phyloP scores from a whole-genome alignment of 2,113 vertebrate genomes.

The Phalacrocorax aristotelis region DNA sequence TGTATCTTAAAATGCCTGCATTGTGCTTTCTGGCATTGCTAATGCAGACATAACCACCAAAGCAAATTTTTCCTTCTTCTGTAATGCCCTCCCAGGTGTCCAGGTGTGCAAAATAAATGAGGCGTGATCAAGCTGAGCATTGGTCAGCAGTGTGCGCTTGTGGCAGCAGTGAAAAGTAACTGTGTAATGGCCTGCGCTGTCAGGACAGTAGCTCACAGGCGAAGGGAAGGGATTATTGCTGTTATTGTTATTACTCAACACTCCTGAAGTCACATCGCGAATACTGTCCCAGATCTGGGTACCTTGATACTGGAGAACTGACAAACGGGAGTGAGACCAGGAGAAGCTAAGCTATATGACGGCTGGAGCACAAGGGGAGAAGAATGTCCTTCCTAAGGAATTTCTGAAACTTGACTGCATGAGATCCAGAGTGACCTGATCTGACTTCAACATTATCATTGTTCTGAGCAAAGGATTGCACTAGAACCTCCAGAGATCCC shows the following conservation, averaged over 20 bases:
- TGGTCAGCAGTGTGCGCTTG: background rate
- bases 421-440: background rate
- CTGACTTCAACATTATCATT: background rate
- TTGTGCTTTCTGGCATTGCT: background rate
- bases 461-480: background rate
- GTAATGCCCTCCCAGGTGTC: background rate
- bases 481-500: background rate
- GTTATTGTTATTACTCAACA: background rate
- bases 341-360: background rate
- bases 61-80: background rate
- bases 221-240: background rate
- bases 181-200: background rate
- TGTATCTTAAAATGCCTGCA: background rate
- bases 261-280: background rate
- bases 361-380: background rate
- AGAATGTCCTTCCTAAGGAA: background rate
- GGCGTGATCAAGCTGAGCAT: background rate
- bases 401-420: background rate
- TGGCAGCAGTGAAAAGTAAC: background rate
- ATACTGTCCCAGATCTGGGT: background rate
- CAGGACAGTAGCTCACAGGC: background rate
- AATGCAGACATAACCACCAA: background rate
- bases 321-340: background rate
- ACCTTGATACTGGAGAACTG: background rate
- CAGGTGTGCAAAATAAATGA: background rate